Conservation (phyloP, 1,140 invertebrate genomes). For the Nephila pilipes region DNA sequence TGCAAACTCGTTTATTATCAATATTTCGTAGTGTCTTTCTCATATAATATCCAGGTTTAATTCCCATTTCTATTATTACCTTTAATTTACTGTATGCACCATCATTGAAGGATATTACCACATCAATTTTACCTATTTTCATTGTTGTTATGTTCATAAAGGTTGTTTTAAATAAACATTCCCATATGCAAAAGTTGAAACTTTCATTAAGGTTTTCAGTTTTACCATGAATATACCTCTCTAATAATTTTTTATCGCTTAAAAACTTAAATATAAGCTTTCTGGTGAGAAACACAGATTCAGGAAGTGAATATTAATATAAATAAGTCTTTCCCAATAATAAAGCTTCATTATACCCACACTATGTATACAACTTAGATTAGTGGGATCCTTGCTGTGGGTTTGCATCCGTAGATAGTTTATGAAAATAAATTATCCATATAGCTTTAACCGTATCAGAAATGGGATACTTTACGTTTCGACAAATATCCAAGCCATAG, state of each 20-base stretch:
- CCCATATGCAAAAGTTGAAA: not conserved
- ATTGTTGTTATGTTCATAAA: not conserved
- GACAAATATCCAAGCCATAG: slow-evolving; percentile 10
- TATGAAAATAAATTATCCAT: slow-evolving; percentile 17
- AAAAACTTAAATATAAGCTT: not conserved
- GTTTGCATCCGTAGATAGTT: too few species aligned
- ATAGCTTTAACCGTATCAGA: not conserved
- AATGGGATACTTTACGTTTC: not conserved
- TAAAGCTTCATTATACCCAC: not conserved
- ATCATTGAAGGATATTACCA: not conserved
- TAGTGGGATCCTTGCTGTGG: not conserved
- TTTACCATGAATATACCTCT: not conserved
- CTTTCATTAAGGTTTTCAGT: slow-evolving; percentile 49
- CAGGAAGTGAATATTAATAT: not conserved
- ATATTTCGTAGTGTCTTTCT: too few species aligned
- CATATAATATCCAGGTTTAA: not conserved
- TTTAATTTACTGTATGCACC: not conserved
- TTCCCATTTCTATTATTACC: not conserved
- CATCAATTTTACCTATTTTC: not conserved
- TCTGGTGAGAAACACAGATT: not conserved
- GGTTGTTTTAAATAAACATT: not conserved
- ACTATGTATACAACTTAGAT: not conserved
- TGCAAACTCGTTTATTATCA: too few species aligned
- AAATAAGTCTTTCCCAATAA: not conserved
- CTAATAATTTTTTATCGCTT: not conserved